Evolutionary conservation across 1,140 invertebrate genomes (phyloP).

Genomic region (Pogonomyrmex californicus): DNA sequence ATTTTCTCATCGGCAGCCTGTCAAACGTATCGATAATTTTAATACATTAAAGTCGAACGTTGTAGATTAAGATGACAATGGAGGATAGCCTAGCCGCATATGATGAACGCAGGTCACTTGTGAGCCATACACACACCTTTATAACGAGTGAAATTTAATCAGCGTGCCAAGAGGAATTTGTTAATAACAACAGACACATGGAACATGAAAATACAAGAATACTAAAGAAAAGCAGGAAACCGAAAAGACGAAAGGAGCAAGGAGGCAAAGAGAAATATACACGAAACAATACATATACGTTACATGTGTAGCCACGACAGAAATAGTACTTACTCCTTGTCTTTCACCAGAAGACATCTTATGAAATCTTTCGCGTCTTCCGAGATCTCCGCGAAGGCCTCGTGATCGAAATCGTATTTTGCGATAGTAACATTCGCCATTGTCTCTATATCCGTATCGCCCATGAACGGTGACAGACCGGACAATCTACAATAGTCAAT

Average conservation of each 20-base stretch:
- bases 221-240: background rate
- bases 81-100: background rate
- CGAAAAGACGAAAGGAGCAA: background rate
- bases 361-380: conserved; percentile 98
- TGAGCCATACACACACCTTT: conserved; percentile 51
- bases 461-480: conserved; percentile 99
- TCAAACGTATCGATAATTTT: background rate
- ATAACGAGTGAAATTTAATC: conserved; percentile 19
- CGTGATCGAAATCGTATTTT: conserved; percentile 98
- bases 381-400: conserved; percentile 96
- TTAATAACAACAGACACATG: background rate
- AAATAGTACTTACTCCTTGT: conserved; percentile 92
- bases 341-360: conserved; percentile 94
- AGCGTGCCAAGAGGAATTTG: background rate
- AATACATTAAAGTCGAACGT: background rate
- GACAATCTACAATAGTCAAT: conserved; percentile 91
- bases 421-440: conserved; percentile 98
- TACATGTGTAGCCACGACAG: background rate
- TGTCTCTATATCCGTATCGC: conserved; percentile 98
- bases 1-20: background rate
- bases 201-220: background rate
- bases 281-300: conserved; percentile 75
- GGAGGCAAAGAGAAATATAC: background rate
- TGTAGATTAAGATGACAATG: background rate
- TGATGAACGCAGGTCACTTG: background rate